A percentile compares a stretch with the other conserved stretches of the same genome.
Conservation (phyloP, 2,113 vertebrate species). For the Microcebus jonahi region DNA sequence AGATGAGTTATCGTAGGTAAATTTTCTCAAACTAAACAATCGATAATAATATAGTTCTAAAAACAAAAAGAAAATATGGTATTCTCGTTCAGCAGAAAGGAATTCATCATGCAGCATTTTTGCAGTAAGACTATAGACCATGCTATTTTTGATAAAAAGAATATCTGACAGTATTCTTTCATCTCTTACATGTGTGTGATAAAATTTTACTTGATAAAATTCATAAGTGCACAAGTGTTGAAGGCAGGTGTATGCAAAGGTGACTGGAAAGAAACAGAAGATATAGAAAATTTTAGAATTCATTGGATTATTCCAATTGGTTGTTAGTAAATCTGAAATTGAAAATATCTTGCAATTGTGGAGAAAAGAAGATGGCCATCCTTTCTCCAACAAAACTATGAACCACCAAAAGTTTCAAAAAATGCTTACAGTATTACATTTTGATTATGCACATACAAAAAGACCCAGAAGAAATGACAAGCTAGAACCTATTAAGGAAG, state of each 20-base stretch:
- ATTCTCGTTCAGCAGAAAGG: not conserved
- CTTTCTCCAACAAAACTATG: conserved; percentile 27
- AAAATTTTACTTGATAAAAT: conserved; percentile 21
- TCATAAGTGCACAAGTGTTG: not conserved
- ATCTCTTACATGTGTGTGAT: not conserved
- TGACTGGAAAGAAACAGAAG: not conserved
- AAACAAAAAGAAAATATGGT: conserved; percentile 22
- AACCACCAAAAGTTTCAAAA: not conserved
- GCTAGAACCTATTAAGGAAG: not conserved
- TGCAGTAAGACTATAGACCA: not conserved
- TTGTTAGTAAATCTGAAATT: conserved; percentile 15
- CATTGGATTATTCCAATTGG: not conserved
- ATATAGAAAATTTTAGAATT: not conserved
- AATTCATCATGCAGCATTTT: not conserved
- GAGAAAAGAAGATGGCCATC: not conserved
- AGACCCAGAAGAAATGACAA: not conserved
- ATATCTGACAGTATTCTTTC: not conserved
- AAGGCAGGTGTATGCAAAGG: not conserved
- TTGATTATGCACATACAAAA: conserved; percentile 17
- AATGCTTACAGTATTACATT: not conserved
- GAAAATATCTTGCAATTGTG: not conserved
- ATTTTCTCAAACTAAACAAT: conserved; percentile 45
- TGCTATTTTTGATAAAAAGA: not conserved
- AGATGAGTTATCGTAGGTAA: not conserved
- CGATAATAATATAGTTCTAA: conserved; percentile 9